A percentile compares a stretch with the other conserved stretches of the same genome.
Conservation (phyloP, 2,888 invertebrate genomes). For the Clitarchus hookeri region DNA sequence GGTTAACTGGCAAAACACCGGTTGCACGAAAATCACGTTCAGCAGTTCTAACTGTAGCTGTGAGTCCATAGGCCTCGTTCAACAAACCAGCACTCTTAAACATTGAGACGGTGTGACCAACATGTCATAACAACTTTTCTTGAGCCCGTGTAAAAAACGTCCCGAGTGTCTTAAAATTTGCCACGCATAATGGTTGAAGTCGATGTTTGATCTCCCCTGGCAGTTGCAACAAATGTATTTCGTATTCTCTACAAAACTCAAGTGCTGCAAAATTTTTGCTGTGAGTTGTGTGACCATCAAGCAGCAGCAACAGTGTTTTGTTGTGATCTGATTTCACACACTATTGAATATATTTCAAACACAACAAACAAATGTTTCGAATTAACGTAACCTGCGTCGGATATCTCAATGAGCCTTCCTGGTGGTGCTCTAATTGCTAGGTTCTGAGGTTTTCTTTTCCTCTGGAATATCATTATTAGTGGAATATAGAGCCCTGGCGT, state of each 20-base stretch:
- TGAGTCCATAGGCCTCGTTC: slow-evolving; percentile 42
- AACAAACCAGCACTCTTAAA: slow-evolving; percentile 40
- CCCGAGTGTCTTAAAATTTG: slow-evolving; percentile 46
- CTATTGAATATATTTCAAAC: slow-evolving; percentile 29
- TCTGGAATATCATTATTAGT: slow-evolving; percentile 37
- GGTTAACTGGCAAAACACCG: slow-evolving; percentile 43
- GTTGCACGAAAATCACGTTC: slow-evolving; percentile 41
- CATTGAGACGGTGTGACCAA: slow-evolving; percentile 35
- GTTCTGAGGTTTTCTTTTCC: slow-evolving; percentile 35
- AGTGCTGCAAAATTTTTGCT: slow-evolving; percentile 33
- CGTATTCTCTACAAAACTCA: slow-evolving; percentile 26
- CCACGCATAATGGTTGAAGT: slow-evolving; percentile 35
- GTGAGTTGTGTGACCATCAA: slow-evolving; percentile 36
- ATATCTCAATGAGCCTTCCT: slow-evolving; percentile 33
- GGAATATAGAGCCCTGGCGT: slow-evolving; percentile 41
- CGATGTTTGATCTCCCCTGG: slow-evolving; percentile 18
- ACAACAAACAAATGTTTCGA: slow-evolving; percentile 26
- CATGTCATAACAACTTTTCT: slow-evolving; percentile 42
- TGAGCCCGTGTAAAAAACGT: slow-evolving; percentile 40
- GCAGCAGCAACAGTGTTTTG: slow-evolving; percentile 28
- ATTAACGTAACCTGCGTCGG: slow-evolving; percentile 31
- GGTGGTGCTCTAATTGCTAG: slow-evolving; percentile 37
- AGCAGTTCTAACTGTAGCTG: slow-evolving; percentile 34
- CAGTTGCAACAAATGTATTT: slow-evolving; percentile 32
- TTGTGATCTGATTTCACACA: slow-evolving; percentile 26